A percentile compares a stretch with the other conserved stretches of the same genome.
These are phyloP conservation scores for Thamnaconus septentrionalis DNA, from an alignment of 2,113 vertebrate genomes.

Conservation along the genomic window DNA sequence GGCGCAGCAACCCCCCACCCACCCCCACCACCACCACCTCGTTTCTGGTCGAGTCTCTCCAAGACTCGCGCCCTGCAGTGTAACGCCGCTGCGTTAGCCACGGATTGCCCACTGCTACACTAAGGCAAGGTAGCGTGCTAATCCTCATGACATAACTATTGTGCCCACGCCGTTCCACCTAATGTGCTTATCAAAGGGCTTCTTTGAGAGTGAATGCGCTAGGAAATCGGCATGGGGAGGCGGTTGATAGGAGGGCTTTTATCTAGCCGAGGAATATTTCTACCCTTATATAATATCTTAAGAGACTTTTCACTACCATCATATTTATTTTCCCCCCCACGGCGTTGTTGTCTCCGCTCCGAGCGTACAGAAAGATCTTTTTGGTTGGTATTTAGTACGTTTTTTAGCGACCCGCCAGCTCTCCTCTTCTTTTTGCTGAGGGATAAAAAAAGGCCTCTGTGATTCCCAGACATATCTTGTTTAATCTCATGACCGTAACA, in stretches of 20 bases:
- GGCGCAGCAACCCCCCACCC: too few relatives aligned
- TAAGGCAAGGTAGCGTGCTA: slow-evolving; percentile 70
- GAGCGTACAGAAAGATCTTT: slow-evolving; percentile 54
- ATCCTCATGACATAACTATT: slow-evolving; percentile 75
- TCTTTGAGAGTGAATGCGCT: slow-evolving; percentile 66
- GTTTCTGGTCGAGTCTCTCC: slow-evolving; percentile 29
- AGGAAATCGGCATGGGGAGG: slow-evolving; percentile 66
- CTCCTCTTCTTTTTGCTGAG: slow-evolving; percentile 17
- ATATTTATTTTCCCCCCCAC: slow-evolving; percentile 47
- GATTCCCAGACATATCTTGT: slow-evolving; percentile 58
- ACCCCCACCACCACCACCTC: slow-evolving; percentile 17
- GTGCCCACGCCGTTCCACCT: slow-evolving; percentile 70
- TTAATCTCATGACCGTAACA: slow-evolving; percentile 58
- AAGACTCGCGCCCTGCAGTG: slow-evolving; percentile 31
- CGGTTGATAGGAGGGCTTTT: slow-evolving; percentile 69
- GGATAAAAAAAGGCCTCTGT: slow-evolving; percentile 41
- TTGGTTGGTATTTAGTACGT: slow-evolving; percentile 31
- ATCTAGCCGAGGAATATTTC: slow-evolving; percentile 70
- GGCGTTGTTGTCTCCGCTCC: slow-evolving; percentile 51
- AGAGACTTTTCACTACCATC: slow-evolving; percentile 52
- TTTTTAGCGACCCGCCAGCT: slow-evolving; percentile 24
- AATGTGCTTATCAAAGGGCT: slow-evolving; percentile 74
- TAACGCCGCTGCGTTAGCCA: slow-evolving; percentile 54
- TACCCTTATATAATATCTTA: slow-evolving; percentile 71
- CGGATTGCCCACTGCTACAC: slow-evolving; percentile 48